phyloP scores from a whole-genome alignment of 2,797 vertebrate genomes.

The Chaetodon trifasciatus region DNA sequence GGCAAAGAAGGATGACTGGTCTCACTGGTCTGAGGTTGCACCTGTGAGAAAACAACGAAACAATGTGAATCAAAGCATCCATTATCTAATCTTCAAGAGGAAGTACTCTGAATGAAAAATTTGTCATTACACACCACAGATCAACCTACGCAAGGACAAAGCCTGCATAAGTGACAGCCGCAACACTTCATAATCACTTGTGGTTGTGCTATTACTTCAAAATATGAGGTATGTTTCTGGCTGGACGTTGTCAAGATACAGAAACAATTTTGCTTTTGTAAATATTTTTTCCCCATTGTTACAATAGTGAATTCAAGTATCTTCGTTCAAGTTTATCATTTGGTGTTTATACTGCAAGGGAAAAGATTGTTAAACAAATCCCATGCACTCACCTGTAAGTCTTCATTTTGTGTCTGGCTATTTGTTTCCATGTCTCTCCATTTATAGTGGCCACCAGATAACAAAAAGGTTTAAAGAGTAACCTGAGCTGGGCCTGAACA shows the following conservation, averaged over 20 bases:
- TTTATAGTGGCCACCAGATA: slow-evolving; percentile 59
- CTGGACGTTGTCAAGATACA: neutral
- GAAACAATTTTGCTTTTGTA: neutral
- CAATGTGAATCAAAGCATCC: neutral
- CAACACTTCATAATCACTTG: neutral
- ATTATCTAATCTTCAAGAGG: neutral
- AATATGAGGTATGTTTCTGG: neutral
- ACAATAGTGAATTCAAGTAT: neutral
- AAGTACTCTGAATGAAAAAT: neutral
- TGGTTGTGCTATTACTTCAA: neutral
- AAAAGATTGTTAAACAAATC: neutral
- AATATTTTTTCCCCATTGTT: neutral
- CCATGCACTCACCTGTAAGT: slow-evolving; percentile 39
- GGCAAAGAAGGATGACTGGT: neutral
- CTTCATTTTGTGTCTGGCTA: slow-evolving; percentile 21
- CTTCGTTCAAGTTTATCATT: neutral
- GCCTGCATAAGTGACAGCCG: neutral
- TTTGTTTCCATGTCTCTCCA: slow-evolving; percentile 24
- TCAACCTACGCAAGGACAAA: neutral
- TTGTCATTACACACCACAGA: neutral
- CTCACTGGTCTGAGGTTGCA: neutral
- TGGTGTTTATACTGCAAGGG: neutral
- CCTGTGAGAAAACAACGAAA: neutral
- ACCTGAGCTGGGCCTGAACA: slow-evolving; percentile 44
- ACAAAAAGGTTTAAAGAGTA: slow-evolving; percentile 57